Conservation (phyloP, 2,888 invertebrate genomes). For the Nowickia ferox region DNA sequence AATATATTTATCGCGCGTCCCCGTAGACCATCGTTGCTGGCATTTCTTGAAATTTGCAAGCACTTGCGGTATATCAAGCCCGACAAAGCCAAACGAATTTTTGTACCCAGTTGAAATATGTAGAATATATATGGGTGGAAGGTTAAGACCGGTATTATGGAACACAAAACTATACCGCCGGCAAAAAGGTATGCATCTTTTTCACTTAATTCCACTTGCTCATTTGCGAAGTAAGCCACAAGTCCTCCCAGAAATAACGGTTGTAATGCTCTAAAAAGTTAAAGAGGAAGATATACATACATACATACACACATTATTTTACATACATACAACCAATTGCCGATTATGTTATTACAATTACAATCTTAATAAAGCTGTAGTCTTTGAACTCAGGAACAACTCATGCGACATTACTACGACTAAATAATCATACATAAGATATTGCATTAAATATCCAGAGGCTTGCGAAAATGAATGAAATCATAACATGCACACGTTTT, state of each 20-base stretch:
- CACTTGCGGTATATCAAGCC: constrained; percentile 90
- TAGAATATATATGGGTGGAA: constrained; percentile 90
- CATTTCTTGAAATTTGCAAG: constrained; percentile 89
- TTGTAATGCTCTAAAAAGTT: constrained; percentile 85
- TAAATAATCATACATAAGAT: no score
- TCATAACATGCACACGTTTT: no score
- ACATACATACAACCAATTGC: no score
- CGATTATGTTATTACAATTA: no score
- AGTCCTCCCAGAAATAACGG: constrained; percentile 87
- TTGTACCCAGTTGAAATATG: constrained; percentile 88
- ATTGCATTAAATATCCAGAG: no score
- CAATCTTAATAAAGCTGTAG: no score
- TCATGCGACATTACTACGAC: no score
- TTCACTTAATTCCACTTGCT: constrained; percentile 84
- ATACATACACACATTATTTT: no score
- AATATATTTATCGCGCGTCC: constrained; percentile 93
- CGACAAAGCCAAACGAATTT: constrained; percentile 88
- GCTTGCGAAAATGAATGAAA: no score
- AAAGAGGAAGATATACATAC: background rate
- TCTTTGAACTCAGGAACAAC: no score
- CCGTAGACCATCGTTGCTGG: constrained; percentile 92
- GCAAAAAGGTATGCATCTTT: constrained; percentile 88
- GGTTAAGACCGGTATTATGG: constrained; percentile 85
- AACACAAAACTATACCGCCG: constrained; percentile 85
- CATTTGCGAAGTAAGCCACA: constrained; percentile 86